These are phyloP conservation scores for Fulica atra DNA, from an alignment of 2,113 vertebrate species.

Conservation along the genomic window DNA sequence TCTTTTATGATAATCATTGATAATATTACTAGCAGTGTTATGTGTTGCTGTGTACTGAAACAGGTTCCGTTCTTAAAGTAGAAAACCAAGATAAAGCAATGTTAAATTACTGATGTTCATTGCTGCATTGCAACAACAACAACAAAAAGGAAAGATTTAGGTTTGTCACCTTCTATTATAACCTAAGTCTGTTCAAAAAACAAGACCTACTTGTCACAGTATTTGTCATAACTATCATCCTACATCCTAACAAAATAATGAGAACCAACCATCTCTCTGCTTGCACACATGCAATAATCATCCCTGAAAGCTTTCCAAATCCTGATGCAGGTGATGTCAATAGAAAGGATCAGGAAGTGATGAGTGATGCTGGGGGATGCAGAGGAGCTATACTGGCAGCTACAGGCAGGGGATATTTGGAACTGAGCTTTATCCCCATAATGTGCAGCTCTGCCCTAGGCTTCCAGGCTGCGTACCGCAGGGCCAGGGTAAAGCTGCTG, in stretches of 20 bases:
- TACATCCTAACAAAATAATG: background rate
- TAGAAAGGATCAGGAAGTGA: background rate
- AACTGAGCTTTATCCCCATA: background rate
- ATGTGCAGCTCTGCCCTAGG: background rate
- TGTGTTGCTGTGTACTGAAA: background rate
- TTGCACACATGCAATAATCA: background rate
- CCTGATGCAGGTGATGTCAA: background rate
- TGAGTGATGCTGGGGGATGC: background rate
- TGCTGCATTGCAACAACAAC: background rate
- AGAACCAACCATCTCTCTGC: background rate
- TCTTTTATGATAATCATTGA: background rate
- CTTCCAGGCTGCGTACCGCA: background rate
- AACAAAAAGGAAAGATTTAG: background rate
- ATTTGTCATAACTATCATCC: background rate
- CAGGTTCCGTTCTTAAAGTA: background rate
- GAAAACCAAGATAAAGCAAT: background rate
- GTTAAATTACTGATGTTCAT: background rate
- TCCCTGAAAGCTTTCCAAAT: background rate
- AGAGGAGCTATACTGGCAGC: background rate
- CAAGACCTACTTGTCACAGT: background rate
- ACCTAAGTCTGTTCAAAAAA: constrained; percentile 2
- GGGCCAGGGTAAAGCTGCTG: background rate
- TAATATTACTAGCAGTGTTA: background rate
- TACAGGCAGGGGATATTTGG: background rate
- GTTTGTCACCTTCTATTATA: background rate